Conservation (phyloP, 2,113 vertebrate species). For the Recurvirostra avosetta region DNA sequence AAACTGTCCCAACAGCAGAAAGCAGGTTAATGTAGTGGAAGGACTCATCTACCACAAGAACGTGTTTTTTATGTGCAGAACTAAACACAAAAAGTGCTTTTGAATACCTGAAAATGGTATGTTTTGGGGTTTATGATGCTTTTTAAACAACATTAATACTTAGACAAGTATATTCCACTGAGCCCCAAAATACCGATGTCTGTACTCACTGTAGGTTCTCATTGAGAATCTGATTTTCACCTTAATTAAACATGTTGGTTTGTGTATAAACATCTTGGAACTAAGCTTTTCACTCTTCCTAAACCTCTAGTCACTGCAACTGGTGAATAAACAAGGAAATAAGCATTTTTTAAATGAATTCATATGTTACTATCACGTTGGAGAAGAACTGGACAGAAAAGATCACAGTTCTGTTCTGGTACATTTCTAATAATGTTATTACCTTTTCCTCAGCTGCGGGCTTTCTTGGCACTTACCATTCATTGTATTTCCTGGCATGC, state of each 20-base stretch:
- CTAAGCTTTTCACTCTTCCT: neutral
- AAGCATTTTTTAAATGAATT: neutral
- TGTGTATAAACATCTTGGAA: neutral
- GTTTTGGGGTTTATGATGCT: neutral
- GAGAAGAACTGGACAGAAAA: neutral
- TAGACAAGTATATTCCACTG: neutral
- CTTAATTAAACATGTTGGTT: neutral
- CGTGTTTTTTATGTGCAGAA: rapidly evolving
- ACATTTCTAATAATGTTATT: neutral
- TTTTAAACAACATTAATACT: neutral
- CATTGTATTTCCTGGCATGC: neutral
- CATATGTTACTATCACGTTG: neutral
- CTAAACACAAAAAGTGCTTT: neutral
- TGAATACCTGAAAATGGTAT: neutral
- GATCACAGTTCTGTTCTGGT: neutral
- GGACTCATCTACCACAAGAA: neutral
- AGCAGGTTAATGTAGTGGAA: neutral
- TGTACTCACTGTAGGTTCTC: neutral
- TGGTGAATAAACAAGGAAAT: neutral
- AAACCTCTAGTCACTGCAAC: neutral
- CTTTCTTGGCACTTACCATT: neutral
- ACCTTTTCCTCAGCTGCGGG: neutral
- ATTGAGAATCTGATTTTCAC: neutral
- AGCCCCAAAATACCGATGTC: neutral
- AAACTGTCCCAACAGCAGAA: neutral